Evolutionary conservation across 2,797 vertebrate genomes (phyloP), one percentile per base, ranked within the genome.

Genomic region (Podarcis siculus): DNA sequence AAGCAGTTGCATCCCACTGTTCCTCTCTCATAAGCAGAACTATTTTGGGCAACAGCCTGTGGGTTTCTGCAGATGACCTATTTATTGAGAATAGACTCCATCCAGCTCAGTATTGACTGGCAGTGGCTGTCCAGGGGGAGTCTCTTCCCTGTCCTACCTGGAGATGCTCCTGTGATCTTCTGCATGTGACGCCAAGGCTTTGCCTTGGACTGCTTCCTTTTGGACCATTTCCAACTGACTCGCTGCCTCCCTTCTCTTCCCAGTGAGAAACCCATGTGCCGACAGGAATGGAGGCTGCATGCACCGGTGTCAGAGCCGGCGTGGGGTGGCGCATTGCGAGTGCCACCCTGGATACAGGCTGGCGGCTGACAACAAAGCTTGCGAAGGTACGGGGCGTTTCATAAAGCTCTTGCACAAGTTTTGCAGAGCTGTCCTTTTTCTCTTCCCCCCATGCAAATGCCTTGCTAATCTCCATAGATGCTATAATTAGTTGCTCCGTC

Each of bases 281-380:
- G 93, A 97, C 3, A 89, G 95, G 90, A 99, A 99, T 0, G 98
- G 98, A 0, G 98, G 98, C 95, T 99, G 99, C 89, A 97, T 97
- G 97, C 98, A 99, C 58, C 92, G 76, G 0, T 99, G 99, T 94
- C 97, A 58, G 42, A 97, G 12, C 0, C 97, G 97, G 4, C 96
- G 92, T 0, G 98, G 97, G 12, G 93, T 89, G 0, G 96, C 96
- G 1, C 97, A 92, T 91, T 99, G 99, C 2, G 93, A 96, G 25
- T 99, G 99, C 92, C 97, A 92, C 30, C 82, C 87, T 0, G 99
- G 99, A 8, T 99, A 97, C 95, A 89, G 67, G n/a, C 95, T 99
- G 95, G 97, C 95, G 0, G 93, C 97, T 0, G 98, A 99, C 0
- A 75, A 72, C 35, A 98, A 97, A 94, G 95, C 97, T 19, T 99